phyloP scores from a whole-genome alignment of 2,888 invertebrate genomes.

The Drosophila merina region DNA sequence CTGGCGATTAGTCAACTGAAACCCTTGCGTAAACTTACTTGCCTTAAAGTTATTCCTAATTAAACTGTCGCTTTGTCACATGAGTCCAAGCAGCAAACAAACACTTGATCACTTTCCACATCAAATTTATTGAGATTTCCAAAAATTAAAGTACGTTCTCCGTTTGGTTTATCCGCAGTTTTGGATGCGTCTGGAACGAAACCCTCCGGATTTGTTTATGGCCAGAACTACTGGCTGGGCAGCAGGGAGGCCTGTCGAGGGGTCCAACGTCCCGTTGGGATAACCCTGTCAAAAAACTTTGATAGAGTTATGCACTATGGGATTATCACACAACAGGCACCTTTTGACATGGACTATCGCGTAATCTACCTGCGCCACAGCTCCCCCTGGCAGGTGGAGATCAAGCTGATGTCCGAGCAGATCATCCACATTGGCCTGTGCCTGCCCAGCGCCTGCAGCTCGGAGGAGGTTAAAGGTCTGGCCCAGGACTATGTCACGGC shows the following conservation, averaged over 20 bases:
- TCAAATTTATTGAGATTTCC: neutral
- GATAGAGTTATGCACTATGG: conserved; percentile 82
- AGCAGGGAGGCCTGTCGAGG: conserved; percentile 85
- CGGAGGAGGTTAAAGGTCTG: conserved; percentile 81
- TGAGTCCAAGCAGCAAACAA: neutral
- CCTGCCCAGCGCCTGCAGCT: conserved; percentile 84
- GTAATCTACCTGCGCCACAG: conserved; percentile 83
- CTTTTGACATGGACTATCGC: conserved; percentile 83
- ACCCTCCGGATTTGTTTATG: conserved; percentile 85
- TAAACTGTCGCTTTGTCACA: neutral
- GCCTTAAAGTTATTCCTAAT: neutral
- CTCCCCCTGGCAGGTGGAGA: conserved; percentile 84
- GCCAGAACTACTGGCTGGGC: conserved; percentile 87
- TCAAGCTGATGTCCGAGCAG: conserved; percentile 84
- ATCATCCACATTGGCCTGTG: conserved; percentile 85
- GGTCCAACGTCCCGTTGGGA: conserved; percentile 79
- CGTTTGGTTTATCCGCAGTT: conserved; percentile 80
- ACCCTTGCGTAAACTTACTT: conserved; percentile 1
- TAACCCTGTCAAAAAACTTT: conserved; percentile 82
- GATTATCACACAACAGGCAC: conserved; percentile 81
- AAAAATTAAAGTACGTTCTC: neutral
- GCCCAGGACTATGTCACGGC: conserved; percentile 80
- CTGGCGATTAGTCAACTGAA: neutral
- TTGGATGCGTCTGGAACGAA: conserved; percentile 86
- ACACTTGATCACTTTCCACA: neutral